Evolutionary conservation across 2,888 invertebrate species (phyloP), one percentile per base, ranked within the genome.

Genomic region (Melolontha melolontha): DNA sequence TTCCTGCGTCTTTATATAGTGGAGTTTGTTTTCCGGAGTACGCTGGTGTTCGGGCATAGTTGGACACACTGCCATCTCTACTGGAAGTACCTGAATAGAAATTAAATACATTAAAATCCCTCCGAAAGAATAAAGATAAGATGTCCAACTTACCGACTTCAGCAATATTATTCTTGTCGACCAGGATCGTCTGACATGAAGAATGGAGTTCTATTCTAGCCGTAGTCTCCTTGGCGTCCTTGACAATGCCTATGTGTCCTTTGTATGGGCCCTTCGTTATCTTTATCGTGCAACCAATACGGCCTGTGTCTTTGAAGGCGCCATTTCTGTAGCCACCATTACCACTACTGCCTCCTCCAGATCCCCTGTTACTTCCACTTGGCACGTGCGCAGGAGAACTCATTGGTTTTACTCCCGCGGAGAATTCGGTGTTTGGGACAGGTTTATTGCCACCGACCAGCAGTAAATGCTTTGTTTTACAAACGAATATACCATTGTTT

Each of bases 211-310:
- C 99, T 14, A 99, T 97, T 71, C 98, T 89, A 16, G 95, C 98
- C 11, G 98, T 97, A 68, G 92, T 90, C 72, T 96, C 96, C 0
- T 97, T 98, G 1, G 97, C 97, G 84, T 99, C 98, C 83, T 98
- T 98, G 22, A 99, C 97, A 79, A 99, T 98, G 71, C 98, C 98
- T 74, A 98, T 96, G 81, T 96, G 94, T 82, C 96, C 96, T 86
- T 98, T 98, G 85, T 96, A 97, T 0, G 96, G 96, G 0, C 99
- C 99, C 74, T 95, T 92, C n/a, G 95, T 96, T 79, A 99, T 98
- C 84, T 97, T 96, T 74, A 99, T 98, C 0, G 97, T 98, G 77
- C 95, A 93, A 0, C 98, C 98, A 79, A 99, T 94, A 71, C 99
- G 89, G 75, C 96, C 95, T 29, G 94, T 88, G 83, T 99, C 97